These are phyloP conservation scores for Bradypodion pumilum DNA, from an alignment of 2,797 vertebrate genomes.

Conservation along the genomic window DNA sequence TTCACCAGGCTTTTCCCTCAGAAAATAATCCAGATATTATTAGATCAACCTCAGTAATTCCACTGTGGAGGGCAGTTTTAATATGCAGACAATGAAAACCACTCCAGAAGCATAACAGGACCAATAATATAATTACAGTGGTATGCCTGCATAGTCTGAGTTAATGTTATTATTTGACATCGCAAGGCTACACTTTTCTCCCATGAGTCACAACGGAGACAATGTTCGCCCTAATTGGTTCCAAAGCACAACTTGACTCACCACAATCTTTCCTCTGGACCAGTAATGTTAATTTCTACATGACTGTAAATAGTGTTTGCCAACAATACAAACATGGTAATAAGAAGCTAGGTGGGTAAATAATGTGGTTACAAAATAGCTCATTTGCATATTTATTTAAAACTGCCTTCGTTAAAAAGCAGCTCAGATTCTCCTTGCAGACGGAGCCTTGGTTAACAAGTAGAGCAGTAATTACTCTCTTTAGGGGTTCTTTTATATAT, in stretches of 20 bases:
- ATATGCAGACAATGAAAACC: constrained; percentile 73
- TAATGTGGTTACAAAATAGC: constrained; percentile 98
- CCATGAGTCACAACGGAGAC: constrained; percentile 81
- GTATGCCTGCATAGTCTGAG: constrained; percentile 76
- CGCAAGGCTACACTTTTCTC: constrained; percentile 84
- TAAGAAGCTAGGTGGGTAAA: constrained; percentile 98
- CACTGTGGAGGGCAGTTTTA: constrained; percentile 69
- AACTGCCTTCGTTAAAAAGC: constrained; percentile 84
- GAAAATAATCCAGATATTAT: constrained; percentile 59
- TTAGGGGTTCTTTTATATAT: constrained; percentile 91
- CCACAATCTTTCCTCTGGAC: constrained; percentile 81
- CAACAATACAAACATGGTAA: constrained; percentile 94
- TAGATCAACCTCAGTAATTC: constrained; percentile 67
- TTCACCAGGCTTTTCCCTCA: constrained; percentile 37
- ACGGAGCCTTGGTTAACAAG: constrained; percentile 86
- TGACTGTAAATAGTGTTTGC: constrained; percentile 91
- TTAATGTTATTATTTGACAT: constrained; percentile 86
- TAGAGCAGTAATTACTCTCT: constrained; percentile 85
- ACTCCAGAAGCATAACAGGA: constrained; percentile 74
- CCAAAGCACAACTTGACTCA: constrained; percentile 89
- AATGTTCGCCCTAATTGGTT: constrained; percentile 93
- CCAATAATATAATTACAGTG: constrained; percentile 80
- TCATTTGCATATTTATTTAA: constrained; percentile 98
- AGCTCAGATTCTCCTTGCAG: constrained; percentile 84
- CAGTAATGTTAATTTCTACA: constrained; percentile 89